These are phyloP conservation scores for Zaprionus taronus DNA, from an alignment of 1,140 invertebrate species.

Conservation along the genomic window DNA sequence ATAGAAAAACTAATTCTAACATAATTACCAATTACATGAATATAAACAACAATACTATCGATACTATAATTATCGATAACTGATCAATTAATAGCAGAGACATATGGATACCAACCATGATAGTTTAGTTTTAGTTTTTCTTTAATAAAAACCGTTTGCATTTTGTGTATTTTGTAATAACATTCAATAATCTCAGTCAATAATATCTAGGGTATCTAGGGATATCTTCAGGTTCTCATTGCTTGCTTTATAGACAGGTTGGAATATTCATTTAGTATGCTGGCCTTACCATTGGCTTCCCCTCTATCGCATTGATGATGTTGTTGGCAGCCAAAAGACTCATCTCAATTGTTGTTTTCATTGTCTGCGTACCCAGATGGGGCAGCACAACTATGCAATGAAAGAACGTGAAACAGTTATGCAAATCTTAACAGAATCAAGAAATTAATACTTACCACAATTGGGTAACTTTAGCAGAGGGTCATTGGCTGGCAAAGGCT, in stretches of 20 bases:
- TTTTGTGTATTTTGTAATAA: neutral
- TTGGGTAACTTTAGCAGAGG: constrained; percentile 91
- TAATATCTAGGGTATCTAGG: neutral
- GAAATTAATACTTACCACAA: constrained; percentile 87
- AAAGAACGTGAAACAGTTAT: neutral
- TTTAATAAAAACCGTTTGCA: neutral
- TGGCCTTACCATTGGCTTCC: constrained; percentile 87
- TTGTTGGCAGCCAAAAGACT: constrained; percentile 91
- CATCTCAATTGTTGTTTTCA: constrained; percentile 92
- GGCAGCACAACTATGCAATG: constrained; percentile 90
- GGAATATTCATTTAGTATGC: constrained; percentile 62
- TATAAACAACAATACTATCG: too few relatives aligned
- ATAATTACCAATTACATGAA: too few relatives aligned
- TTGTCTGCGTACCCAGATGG: constrained; percentile 94
- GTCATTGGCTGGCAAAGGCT: constrained; percentile 92
- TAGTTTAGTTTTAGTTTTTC: too few relatives aligned
- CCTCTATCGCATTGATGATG: constrained; percentile 90
- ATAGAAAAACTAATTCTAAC: too few relatives aligned
- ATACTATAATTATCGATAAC: too few relatives aligned
- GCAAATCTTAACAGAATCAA: constrained; percentile 5
- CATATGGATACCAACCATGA: too few relatives aligned
- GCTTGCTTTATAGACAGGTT: neutral
- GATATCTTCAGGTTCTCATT: neutral
- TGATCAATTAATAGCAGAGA: too few relatives aligned
- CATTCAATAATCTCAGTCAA: neutral